Base-by-base conservation (phyloP, 2,113 vertebrate species). In the Gobius niger region DNA sequence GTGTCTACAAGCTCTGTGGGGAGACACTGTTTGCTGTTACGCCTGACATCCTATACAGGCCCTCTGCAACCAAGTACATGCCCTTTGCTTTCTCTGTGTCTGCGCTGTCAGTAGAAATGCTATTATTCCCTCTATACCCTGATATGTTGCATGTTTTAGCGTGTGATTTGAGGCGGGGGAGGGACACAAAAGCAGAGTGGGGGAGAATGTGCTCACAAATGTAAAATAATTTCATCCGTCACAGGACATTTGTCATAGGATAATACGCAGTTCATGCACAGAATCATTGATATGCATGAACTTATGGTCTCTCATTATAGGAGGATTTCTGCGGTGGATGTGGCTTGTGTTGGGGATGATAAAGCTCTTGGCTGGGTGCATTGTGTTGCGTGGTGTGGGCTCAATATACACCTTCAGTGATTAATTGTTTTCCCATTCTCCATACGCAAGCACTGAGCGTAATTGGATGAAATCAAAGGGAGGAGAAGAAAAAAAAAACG, bases 171-270 rank as follows among this genome's bases (percentile, higher is more conserved):
- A 59, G 65, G 65, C 44, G 70, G 65, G 44, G 57, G 68, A 50
- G 13, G 16, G 14, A 40, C 18, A 80, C 80, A 80, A 77, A 82
- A 73, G 65, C 14, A 65, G 71, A 51, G 73, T 73, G 62, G 41
- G 41, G 70, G 77, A 42, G 71, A 53, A 77, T 82, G 83, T 52
- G 71, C 61, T 73, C 59, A 79, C 73, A 72, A 87, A 87, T 76
- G 82, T 67, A 71, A 90, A 90, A 44, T 82, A 78, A 84, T 88
- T 87, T 78, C 44, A 13, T 73, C 77, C 79, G 82, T 83, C 85
- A 74, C 71, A 73, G 70, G 50, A 75, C 80, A 90, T 88, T 76
- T 59, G 72, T 77, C 67, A 73, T 59, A 61, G 81, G 65, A 82
- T 81, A 63, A 74, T 82, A 81, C 61, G 75, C 47, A 42, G 66